Percentiles rank a stretch among this genome's conserved stretches.
Evolutionary conservation across 2,113 vertebrate species (phyloP).

Genomic region (Raphicerus campestris): DNA sequence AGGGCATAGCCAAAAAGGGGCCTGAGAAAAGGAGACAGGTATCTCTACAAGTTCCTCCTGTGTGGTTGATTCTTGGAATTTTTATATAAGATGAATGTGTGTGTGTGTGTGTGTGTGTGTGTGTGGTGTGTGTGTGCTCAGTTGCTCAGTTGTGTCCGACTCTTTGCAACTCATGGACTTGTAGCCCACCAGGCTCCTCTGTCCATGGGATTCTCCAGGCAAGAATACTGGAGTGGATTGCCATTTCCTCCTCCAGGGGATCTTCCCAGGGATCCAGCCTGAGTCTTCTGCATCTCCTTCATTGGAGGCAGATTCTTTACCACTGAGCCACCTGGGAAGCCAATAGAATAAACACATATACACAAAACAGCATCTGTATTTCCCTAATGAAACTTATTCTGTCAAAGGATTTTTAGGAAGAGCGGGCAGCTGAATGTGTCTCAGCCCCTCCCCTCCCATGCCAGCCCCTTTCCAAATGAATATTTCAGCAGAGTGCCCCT

Average conservation of each 20-base stretch:
- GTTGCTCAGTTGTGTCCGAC: neutral
- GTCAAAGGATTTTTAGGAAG: neutral
- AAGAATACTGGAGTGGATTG: neutral
- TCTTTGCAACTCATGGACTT: neutral
- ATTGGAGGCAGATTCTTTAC: neutral
- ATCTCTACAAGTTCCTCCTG: neutral
- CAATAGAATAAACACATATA: neutral
- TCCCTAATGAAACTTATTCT: slow-evolving; percentile 8
- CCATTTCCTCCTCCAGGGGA: neutral
- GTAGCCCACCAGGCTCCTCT: neutral
- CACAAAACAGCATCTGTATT: neutral
- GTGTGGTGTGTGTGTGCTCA: neutral
- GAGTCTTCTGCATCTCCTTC: neutral
- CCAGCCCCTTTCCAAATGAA: neutral
- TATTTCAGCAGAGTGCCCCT: slow-evolving; percentile 70
- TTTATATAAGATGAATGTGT: neutral
- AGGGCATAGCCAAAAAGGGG: neutral
- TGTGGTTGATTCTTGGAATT: neutral
- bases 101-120: neutral
- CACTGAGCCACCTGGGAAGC: neutral
- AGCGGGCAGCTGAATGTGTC: neutral
- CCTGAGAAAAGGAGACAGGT: neutral
- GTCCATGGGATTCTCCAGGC: neutral
- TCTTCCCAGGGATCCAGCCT: neutral
- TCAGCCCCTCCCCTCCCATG: neutral